Conservation (phyloP, 2,888 invertebrate species). For the Macrosoma leucophasiata region DNA sequence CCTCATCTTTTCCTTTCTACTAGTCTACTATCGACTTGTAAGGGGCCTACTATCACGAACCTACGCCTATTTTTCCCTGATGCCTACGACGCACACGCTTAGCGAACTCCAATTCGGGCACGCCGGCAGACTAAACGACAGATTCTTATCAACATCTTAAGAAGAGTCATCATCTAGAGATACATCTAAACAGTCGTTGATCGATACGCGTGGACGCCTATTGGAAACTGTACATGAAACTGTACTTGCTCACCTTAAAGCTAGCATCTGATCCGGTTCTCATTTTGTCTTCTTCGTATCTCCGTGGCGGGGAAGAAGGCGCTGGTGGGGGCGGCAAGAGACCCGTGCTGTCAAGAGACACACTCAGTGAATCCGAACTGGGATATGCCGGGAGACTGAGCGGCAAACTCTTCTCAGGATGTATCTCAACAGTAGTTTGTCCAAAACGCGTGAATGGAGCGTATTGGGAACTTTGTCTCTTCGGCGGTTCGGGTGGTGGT, state of each 20-base stretch:
- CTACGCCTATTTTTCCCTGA: too few relatives aligned
- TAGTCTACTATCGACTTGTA: too few relatives aligned
- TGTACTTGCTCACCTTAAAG: constrained; percentile 82
- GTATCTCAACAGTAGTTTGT: constrained; percentile 78
- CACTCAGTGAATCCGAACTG: constrained; percentile 78
- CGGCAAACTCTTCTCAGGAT: constrained; percentile 74
- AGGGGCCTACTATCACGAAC: too few relatives aligned
- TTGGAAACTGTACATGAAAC: background rate
- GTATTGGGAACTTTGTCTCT: constrained; percentile 79
- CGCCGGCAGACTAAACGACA: too few relatives aligned
- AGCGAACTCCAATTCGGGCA: too few relatives aligned
- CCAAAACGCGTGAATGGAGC: constrained; percentile 68
- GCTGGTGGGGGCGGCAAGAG: constrained; percentile 80
- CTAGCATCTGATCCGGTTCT: constrained; percentile 88
- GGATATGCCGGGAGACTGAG: constrained; percentile 79
- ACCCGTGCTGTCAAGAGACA: constrained; percentile 78
- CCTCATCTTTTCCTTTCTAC: too few relatives aligned
- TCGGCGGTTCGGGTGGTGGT: constrained; percentile 87
- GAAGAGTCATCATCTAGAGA: too few relatives aligned
- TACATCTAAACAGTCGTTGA: background rate
- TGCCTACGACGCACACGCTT: too few relatives aligned
- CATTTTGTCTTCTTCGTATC: constrained; percentile 61
- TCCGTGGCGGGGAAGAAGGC: constrained; percentile 77
- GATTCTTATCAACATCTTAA: too few relatives aligned
- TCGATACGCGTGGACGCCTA: background rate